These are phyloP conservation scores for Oceanodroma tethys DNA, from an alignment of 2,113 vertebrate species.

Conservation along the genomic window DNA sequence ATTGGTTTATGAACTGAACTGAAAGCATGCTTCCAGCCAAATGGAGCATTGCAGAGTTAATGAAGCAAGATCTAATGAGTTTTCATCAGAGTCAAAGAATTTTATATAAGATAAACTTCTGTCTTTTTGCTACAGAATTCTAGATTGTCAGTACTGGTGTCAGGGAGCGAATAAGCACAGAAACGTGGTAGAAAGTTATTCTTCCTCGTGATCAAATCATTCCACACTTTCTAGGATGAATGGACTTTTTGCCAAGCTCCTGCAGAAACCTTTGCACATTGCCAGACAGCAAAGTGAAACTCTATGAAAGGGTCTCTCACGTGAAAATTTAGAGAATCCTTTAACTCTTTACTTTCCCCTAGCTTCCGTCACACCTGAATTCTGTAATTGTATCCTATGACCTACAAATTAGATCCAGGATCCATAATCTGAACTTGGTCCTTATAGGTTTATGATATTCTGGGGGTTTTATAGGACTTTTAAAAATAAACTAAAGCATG, in stretches of 20 bases:
- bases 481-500: not conserved
- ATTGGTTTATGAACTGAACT: not conserved
- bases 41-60: not conserved
- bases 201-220: not conserved
- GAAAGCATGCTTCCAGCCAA: not conserved
- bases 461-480: not conserved
- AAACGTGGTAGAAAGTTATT: not conserved
- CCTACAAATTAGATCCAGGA: not conserved
- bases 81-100: not conserved
- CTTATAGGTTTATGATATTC: not conserved
- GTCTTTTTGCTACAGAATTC: not conserved
- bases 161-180: not conserved
- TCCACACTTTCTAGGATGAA: not conserved
- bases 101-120: not conserved
- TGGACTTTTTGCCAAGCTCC: not conserved
- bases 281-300: not conserved
- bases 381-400: not conserved
- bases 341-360: not conserved
- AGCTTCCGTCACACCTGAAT: not conserved
- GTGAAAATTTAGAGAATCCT: not conserved
- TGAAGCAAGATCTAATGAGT: not conserved
- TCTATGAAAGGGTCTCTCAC: not conserved
- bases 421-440: not conserved
- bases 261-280: not conserved
- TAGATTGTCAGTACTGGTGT: not conserved